Evolutionary conservation across 2,888 invertebrate genomes (phyloP).

Genomic region (Leptinotarsa juncta): DNA sequence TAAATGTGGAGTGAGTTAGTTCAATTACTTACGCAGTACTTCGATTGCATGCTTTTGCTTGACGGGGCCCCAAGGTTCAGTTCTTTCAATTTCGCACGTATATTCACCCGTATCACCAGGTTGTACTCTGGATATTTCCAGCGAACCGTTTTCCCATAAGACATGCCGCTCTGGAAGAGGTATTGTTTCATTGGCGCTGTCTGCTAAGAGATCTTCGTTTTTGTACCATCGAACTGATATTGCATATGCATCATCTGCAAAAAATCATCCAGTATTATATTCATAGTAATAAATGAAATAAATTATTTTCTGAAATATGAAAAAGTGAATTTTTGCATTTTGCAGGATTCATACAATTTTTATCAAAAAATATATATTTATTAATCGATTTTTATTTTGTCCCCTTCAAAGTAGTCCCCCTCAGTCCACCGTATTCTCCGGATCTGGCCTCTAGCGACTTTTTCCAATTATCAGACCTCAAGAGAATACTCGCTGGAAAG

Average conservation of each 20-base stretch:
- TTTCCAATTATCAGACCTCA: too few relatives aligned
- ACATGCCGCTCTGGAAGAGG: constrained; percentile 70
- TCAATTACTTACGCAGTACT: constrained; percentile 76
- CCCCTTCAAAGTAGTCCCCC: too few relatives aligned
- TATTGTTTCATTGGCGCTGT: constrained; percentile 58
- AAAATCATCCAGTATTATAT: neutral
- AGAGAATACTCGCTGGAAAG: too few relatives aligned
- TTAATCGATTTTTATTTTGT: too few relatives aligned
- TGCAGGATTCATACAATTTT: too few relatives aligned
- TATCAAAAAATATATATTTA: too few relatives aligned
- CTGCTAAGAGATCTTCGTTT: constrained; percentile 72
- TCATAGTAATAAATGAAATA: too few relatives aligned
- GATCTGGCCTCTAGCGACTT: too few relatives aligned
- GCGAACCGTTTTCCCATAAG: constrained; percentile 78
- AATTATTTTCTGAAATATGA: too few relatives aligned
- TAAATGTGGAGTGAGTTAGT: neutral
- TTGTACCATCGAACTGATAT: constrained; percentile 77
- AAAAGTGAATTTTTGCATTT: too few relatives aligned
- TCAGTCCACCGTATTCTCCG: too few relatives aligned
- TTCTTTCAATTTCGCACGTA: constrained; percentile 75
- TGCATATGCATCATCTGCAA: constrained; percentile 69
- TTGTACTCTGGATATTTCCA: constrained; percentile 72
- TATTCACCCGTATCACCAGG: constrained; percentile 75
- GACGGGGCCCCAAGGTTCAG: constrained; percentile 76
- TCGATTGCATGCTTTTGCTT: constrained; percentile 81